Base-by-base conservation (phyloP, 2,888 invertebrate genomes). In the Pachliopta kotzebuea region DNA sequence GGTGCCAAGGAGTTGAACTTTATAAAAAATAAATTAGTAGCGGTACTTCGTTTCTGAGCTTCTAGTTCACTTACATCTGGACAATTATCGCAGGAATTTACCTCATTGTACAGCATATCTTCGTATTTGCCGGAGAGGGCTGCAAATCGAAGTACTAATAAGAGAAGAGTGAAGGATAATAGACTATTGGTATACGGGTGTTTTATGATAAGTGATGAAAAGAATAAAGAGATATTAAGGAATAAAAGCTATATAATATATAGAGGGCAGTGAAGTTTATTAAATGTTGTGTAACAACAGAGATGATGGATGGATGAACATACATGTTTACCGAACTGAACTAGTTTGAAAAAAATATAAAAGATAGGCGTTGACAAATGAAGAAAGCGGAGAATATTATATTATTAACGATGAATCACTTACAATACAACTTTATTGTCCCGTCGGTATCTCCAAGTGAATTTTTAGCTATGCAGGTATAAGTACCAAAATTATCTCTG, bases 391-490 rank as follows among this genome's bases (percentile, higher is more conserved):
- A 37, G 37, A 1, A 2, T 17, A 11, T 14, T 18, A 56, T 37
- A 31, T 21, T 54, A 26, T 54, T 24, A 24, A 4, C 11, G 14
- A 54, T 26, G 26, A 52, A 21, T 17, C 76, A 94, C 94, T 94
- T 87, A 95, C 95, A 93, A 80, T 95, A 95, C 70, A 95, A 87
- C 85, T 94, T 94, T 74, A 95, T 95, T 73, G 93, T 94, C 67
- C 95, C 95, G 77, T 95, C 95, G 17, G 95, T 95, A 76, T 95
- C 94, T 50, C 95, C 95, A 17, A 95, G 90, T 14, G 95, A 94
- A 83, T 95, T 96, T 84, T 95, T 95, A 68, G 95, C 94, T 79
- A 95, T 93, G 86, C 95, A 95, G 82, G 94, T 94, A 84, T 95
- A 95, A 66, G 94, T 93, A 65, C 94, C 94, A 75, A 94, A 95